A percentile compares a stretch with the other conserved stretches of the same genome.
Evolutionary conservation across 2,888 invertebrate genomes (phyloP).

Genomic region (Diabrotica balteata): DNA sequence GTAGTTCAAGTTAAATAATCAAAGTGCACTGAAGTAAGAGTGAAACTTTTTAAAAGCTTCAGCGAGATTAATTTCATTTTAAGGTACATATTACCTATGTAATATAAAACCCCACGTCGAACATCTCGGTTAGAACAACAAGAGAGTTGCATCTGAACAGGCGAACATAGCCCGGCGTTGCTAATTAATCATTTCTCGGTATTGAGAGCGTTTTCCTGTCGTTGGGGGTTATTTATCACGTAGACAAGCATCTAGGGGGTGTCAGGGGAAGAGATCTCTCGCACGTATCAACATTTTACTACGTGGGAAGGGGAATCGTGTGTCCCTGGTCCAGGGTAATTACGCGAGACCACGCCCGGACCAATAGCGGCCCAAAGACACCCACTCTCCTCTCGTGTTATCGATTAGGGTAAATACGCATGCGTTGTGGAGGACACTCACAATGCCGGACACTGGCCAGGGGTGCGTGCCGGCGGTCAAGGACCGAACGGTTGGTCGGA

Average conservation of each 20-base stretch:
- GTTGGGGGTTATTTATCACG: slow-evolving; percentile 60
- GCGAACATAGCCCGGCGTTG: slow-evolving; percentile 36
- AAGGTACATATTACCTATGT: slow-evolving; percentile 19
- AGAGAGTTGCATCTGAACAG: slow-evolving; percentile 47
- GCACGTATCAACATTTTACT: slow-evolving; percentile 39
- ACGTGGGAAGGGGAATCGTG: slow-evolving; percentile 52
- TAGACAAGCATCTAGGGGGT: slow-evolving; percentile 41
- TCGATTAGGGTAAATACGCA: slow-evolving; percentile 46
- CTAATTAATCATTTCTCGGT: slow-evolving; percentile 61
- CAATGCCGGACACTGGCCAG: slow-evolving; percentile 58
- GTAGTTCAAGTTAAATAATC: no score
- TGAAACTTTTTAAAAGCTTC: no score
- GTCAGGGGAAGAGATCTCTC: slow-evolving; percentile 49
- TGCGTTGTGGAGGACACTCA: slow-evolving; percentile 50
- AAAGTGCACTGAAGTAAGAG: no score
- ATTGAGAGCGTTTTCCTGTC: slow-evolving; percentile 62
- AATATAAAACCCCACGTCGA: slow-evolving; percentile 27
- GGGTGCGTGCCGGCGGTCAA: slow-evolving; percentile 47
- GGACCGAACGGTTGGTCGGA: slow-evolving; percentile 3
- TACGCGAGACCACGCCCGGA: slow-evolving; percentile 60
- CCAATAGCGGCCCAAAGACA: slow-evolving; percentile 55
- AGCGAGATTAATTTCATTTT: no score
- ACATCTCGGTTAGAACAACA: slow-evolving; percentile 39
- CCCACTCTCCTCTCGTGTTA: slow-evolving; percentile 49
- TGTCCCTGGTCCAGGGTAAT: slow-evolving; percentile 61